Conservation (phyloP, 2,113 vertebrate species). For the Lagenorhynchus albirostris region DNA sequence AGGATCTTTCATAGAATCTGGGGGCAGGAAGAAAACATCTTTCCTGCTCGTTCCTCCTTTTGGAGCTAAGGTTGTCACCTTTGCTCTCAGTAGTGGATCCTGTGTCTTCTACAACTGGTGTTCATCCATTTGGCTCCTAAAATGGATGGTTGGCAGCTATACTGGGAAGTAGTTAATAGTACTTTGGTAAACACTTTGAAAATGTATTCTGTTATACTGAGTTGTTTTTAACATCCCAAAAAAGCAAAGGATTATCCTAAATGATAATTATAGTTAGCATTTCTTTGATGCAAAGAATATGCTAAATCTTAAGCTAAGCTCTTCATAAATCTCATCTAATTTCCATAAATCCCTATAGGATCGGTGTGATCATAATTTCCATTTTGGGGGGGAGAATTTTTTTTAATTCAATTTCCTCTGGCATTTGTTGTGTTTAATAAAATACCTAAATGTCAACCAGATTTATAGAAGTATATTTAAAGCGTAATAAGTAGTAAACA, state of each 20-base stretch:
- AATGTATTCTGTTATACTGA: not conserved
- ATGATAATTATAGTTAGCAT: not conserved
- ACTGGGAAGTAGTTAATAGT: not conserved
- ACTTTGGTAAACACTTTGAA: not conserved
- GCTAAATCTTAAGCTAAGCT: not conserved
- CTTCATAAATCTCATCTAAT: not conserved
- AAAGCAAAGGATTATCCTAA: not conserved
- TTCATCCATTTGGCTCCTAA: not conserved
- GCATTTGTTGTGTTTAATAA: slow-evolving; percentile 83
- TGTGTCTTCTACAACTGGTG: not conserved
- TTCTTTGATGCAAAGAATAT: not conserved
- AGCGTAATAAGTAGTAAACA: slow-evolving; percentile 77
- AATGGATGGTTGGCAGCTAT: not conserved
- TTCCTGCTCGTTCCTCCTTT: not conserved
- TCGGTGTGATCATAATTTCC: not conserved
- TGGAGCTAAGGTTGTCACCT: not conserved
- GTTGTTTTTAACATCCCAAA: not conserved
- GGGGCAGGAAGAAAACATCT: not conserved
- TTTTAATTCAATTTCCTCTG: slow-evolving; percentile 81
- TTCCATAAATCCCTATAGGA: not conserved
- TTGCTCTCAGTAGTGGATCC: not conserved
- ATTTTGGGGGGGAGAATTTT: not conserved
- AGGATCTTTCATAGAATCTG: not conserved
- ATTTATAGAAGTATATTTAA: slow-evolving; percentile 80
- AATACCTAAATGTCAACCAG: slow-evolving; percentile 79